Evolutionary conservation across 2,113 vertebrate genomes (phyloP).

Genomic region (Engraulis encrasicolus): DNA sequence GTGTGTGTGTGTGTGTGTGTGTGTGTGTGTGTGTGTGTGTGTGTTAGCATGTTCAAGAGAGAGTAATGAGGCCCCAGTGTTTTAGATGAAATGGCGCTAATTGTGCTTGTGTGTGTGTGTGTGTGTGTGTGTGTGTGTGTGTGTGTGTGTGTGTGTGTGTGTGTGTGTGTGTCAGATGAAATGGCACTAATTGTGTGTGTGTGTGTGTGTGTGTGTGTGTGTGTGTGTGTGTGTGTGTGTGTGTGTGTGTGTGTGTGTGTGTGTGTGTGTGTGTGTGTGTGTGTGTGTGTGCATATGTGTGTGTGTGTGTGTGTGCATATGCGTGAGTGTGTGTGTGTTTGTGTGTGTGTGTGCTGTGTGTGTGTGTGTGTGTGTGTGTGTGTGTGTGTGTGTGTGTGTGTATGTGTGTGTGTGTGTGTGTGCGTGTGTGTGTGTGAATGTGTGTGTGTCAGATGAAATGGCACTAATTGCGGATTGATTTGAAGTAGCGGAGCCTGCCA

Average conservation of each 20-base stretch:
- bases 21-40: no score
- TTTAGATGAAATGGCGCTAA: no score
- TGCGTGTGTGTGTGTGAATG: neutral
- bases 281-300: neutral
- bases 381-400: no score
- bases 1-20: no score
- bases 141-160: neutral
- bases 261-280: no score
- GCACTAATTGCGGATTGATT: conserved; percentile 54
- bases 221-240: neutral
- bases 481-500: conserved; percentile 33
- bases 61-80: no score
- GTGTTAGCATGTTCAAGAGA: no score
- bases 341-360: no score
- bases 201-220: no score
- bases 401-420: neutral
- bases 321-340: no score
- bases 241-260: neutral
- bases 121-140: neutral
- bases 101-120: conserved; percentile 30
- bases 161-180: conserved; percentile 35
- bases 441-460: conserved; percentile 41
- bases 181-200: no score
- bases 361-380: conserved; percentile 3
- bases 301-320: neutral